Base-by-base conservation (phyloP, 1,140 invertebrate genomes). In the Potamilus streckersoni region DNA sequence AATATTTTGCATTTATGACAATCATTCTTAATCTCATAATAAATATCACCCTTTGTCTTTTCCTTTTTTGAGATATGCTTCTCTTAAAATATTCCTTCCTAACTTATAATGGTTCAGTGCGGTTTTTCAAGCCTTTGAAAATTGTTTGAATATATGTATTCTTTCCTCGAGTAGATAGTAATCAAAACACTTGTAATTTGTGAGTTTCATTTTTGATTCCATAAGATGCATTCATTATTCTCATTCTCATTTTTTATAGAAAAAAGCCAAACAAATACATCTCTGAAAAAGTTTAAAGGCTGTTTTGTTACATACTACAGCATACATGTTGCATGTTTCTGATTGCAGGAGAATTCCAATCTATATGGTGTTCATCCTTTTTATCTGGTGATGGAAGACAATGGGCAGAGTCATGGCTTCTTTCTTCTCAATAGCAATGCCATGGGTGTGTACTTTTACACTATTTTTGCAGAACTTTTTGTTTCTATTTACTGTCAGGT, bases 301-400 rank as follows among this genome's bases (percentile, higher is more conserved):
- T 2, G 20, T 31, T 19, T 15, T 64, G 4, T 23, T 16, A 64
- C 62, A 15, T 16, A 11, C 19, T 64, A 17, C 31, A 64, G 19
- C 2, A 14, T 64, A 31, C 15, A 64, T 14, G 62, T 23, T 64
- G 14, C n/a, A 14, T 49, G 38, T 49, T 49, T 67, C 23, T 60
- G 11, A 64, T 78, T 78, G 5, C 75, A 90, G 88, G 82, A 82
- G 16, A 75, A 84, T 19, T 79, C 74, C 23, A 91, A 91, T 74
- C 79, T 90, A 67, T 92, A 92, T 79, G 92, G 92, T 23, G 87
- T 90, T 56, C 92, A 93, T 79, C 92, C 92, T 17, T 92, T 92
- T 76, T 92, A 89, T 58, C 55, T 93, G n/a, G 91, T 92, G 75
- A 84, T 89, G 23, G 88, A 90, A 69, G 82, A 89, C 31, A 85